Evolutionary conservation across 2,113 vertebrate genomes (phyloP), one percentile per base, ranked within the genome.

Genomic region (Paratilapia polleni): DNA sequence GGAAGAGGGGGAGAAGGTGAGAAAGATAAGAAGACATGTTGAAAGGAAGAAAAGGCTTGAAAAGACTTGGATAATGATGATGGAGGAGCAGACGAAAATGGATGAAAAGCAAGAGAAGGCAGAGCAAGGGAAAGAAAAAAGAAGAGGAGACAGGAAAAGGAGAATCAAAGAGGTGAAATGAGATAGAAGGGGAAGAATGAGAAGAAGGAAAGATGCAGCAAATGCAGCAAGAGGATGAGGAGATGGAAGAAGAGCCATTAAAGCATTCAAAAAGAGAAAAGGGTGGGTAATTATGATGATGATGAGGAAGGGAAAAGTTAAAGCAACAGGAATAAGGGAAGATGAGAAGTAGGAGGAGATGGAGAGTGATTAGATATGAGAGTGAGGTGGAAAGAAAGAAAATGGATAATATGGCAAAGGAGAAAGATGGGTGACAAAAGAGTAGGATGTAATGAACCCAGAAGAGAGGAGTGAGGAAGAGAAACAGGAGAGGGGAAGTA

Each of bases 91-190:
- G 77, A 31, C 70, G 10, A 4, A 8, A 20, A 15, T 14, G 43
- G 58, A 34, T 31, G 57, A 61, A 36, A 73, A 22, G 28, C 17
- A 73, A 14, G 22, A 22, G 31, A 54, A 52, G 19, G 10, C 70
- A 54, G 28, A 56, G 49, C 28, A 74, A 20, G 8, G 54, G 20
- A 9, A 20, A n/a, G 8, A n/a, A 8, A 8, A 34, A 56, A 36
- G 31, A 54, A 36, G 47, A 75, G n/a, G 31, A 54, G 68, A 31
- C 68, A 31, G 68, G 47, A 73, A 73, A 28, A 31, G 47, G 68
- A 54, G 47, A 54, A 52, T 54, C 47, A 73, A 73, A 73, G 66
- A 70, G 15, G 66, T 70, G 66, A 70, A 70, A 41, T 77, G 63
- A 58, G 14, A 31, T 47, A n/a, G 38, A 15, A 56, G 78, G 20